A percentile compares a stretch with the other conserved stretches of the same genome.
phyloP scores from a whole-genome alignment of 1,140 invertebrate genomes.

The Drosophila punjabiensis region DNA sequence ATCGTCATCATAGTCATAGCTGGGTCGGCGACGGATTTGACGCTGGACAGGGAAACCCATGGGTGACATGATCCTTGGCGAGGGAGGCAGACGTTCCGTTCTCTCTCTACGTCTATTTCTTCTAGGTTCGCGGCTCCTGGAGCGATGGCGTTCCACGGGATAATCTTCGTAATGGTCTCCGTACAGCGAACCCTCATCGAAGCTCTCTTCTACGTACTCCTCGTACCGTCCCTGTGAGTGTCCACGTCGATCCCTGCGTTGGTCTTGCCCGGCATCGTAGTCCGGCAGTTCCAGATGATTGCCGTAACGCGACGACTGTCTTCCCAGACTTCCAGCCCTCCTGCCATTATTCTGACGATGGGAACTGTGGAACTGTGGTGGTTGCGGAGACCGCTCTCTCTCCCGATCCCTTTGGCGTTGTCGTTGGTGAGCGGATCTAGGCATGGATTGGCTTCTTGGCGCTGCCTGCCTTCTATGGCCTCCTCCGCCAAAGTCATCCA shows the following conservation, averaged over 20 bases:
- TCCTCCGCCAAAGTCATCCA: slow-evolving; percentile 87
- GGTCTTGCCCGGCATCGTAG: slow-evolving; percentile 46
- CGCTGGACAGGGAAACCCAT: slow-evolving; percentile 89
- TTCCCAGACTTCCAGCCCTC: slow-evolving; percentile 61
- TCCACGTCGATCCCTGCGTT: slow-evolving; percentile 59
- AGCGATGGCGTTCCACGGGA: slow-evolving; percentile 46
- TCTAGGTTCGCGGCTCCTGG: slow-evolving; percentile 48
- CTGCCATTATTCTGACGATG: slow-evolving; percentile 47
- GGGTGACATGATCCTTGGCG: slow-evolving; percentile 89
- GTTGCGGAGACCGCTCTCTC: slow-evolving; percentile 59
- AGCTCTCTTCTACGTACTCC: slow-evolving; percentile 77
- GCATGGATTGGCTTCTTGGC: slow-evolving; percentile 80
- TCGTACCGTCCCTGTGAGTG: slow-evolving; percentile 62
- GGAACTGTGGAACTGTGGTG: slow-evolving; percentile 12
- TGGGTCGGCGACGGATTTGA: slow-evolving; percentile 82
- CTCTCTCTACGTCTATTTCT: slow-evolving; percentile 60
- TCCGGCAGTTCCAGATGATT: slow-evolving; percentile 78
- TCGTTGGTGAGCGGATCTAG: slow-evolving; percentile 71
- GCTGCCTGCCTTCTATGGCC: slow-evolving; percentile 43
- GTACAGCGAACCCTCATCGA: slow-evolving; percentile 61
- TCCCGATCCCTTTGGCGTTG: slow-evolving; percentile 59
- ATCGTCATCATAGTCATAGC: slow-evolving; percentile 78
- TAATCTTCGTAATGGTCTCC: slow-evolving; percentile 74
- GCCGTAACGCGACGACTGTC: slow-evolving; percentile 73
- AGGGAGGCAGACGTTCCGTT: slow-evolving; percentile 78